A percentile compares a stretch with the other conserved stretches of the same genome.
These are phyloP conservation scores for Cerastis leucographa DNA, from an alignment of 2,888 invertebrate species.

Conservation along the genomic window DNA sequence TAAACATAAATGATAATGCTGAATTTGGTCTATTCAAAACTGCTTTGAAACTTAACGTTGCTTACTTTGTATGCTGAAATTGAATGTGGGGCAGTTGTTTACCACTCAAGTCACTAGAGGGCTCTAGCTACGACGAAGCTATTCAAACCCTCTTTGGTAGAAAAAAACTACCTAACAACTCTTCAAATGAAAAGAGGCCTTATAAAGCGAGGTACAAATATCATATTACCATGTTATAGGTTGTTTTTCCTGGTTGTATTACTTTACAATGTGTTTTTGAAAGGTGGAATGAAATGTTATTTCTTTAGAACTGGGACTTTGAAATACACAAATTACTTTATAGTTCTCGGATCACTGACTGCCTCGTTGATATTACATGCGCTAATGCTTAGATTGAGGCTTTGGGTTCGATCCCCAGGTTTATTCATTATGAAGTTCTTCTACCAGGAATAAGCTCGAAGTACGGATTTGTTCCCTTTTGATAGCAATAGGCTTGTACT, in stretches of 20 bases:
- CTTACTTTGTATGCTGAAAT: conserved; percentile 3
- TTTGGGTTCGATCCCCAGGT: background rate
- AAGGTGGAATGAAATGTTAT: background rate
- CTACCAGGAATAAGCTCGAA: background rate
- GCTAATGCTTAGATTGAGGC: background rate
- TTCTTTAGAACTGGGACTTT: background rate
- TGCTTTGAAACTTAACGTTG: background rate
- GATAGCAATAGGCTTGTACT: background rate
- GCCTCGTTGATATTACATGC: background rate
- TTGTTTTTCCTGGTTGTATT: background rate
- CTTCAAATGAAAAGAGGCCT: conserved; percentile 14
- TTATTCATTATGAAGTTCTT: background rate
- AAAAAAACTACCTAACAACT: conserved; percentile 6
- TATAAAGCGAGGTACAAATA: conserved; percentile 5
- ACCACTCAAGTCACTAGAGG: conserved; percentile 19
- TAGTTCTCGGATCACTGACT: background rate
- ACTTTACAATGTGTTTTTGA: conserved; percentile 19
- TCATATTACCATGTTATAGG: conserved; percentile 1
- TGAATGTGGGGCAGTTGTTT: conserved; percentile 29
- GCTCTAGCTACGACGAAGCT: conserved; percentile 21
- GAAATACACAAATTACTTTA: background rate
- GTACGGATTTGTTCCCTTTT: background rate
- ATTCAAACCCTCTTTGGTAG: conserved; percentile 10
- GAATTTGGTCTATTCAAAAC: background rate
- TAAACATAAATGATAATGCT: background rate